These are phyloP conservation scores for Alloscopus bannaensis DNA, from an alignment of 2,888 invertebrate genomes.

Conservation along the genomic window DNA sequence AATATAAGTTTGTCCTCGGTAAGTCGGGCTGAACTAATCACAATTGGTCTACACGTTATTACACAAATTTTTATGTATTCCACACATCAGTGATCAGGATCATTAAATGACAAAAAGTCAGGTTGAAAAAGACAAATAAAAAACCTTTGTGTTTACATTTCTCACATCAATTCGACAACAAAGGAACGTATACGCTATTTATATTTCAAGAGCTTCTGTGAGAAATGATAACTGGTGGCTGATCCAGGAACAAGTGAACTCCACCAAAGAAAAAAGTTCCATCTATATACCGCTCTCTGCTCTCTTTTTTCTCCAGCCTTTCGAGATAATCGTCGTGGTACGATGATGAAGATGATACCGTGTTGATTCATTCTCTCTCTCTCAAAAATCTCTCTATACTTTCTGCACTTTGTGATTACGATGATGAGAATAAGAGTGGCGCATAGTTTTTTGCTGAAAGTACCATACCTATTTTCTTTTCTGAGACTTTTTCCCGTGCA, in stretches of 20 bases:
- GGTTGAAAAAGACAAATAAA: too few relatives aligned
- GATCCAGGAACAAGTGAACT: constrained; percentile 52
- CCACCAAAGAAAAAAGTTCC: constrained; percentile 10
- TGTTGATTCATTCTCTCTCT: constrained; percentile 16
- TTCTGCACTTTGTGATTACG: too few relatives aligned
- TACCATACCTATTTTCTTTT: too few relatives aligned
- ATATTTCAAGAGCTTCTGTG: neutral
- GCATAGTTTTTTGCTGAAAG: too few relatives aligned
- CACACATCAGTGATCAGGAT: too few relatives aligned
- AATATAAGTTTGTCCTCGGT: too few relatives aligned
- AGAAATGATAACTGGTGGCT: constrained; percentile 32
- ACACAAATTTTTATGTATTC: neutral
- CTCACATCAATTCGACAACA: neutral
- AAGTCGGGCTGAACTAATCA: neutral
- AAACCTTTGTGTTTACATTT: too few relatives aligned
- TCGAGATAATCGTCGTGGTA: neutral
- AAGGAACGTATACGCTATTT: too few relatives aligned
- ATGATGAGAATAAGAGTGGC: too few relatives aligned
- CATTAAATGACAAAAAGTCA: too few relatives aligned
- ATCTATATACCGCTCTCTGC: constrained; percentile 34
- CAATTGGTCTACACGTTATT: neutral
- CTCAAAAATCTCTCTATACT: too few relatives aligned
- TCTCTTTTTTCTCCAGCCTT: constrained; percentile 6
- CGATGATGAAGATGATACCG: constrained; percentile 26
- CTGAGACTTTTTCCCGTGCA: too few relatives aligned